These are phyloP conservation scores for Herminia tarsipennalis DNA, from an alignment of 2,888 invertebrate genomes.

Conservation along the genomic window DNA sequence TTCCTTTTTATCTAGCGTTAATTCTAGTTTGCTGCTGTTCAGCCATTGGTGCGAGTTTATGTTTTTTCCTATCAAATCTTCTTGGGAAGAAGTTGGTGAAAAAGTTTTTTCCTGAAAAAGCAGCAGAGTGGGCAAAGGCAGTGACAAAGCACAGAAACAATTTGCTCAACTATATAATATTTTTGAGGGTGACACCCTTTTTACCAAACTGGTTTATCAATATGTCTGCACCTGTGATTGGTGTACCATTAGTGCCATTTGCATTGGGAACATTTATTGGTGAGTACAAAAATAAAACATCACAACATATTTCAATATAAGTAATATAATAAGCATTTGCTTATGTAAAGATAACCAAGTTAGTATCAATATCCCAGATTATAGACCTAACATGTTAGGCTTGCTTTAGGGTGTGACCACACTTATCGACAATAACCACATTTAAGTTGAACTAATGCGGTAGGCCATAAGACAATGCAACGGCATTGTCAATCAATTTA, in stretches of 20 bases:
- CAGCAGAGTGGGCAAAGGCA: slow-evolving; percentile 93
- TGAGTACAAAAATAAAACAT: too few relatives aligned
- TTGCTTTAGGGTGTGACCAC: too few relatives aligned
- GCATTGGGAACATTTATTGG: slow-evolving; percentile 98
- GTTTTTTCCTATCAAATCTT: slow-evolving; percentile 96
- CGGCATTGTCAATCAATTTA: too few relatives aligned
- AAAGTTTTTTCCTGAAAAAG: slow-evolving; percentile 95
- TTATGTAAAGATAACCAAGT: too few relatives aligned
- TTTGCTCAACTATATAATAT: slow-evolving; percentile 98
- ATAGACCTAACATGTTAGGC: too few relatives aligned
- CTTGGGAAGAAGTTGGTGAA: slow-evolving; percentile 94
- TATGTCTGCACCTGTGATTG: slow-evolving; percentile 97
- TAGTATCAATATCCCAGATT: too few relatives aligned
- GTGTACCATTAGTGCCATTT: slow-evolving; percentile 96
- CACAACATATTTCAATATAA: too few relatives aligned
- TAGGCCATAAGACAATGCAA: too few relatives aligned
- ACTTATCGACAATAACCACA: too few relatives aligned
- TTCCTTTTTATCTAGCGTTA: slow-evolving; percentile 96
- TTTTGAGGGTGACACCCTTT: slow-evolving; percentile 98
- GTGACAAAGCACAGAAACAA: slow-evolving; percentile 95
- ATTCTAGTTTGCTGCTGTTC: slow-evolving; percentile 96
- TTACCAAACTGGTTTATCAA: slow-evolving; percentile 99
- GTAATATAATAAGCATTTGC: too few relatives aligned
- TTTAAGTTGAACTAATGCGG: too few relatives aligned
- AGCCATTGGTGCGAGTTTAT: slow-evolving; percentile 97